These are phyloP conservation scores for Hylia prasina DNA, from an alignment of 2,113 vertebrate genomes.

Conservation along the genomic window DNA sequence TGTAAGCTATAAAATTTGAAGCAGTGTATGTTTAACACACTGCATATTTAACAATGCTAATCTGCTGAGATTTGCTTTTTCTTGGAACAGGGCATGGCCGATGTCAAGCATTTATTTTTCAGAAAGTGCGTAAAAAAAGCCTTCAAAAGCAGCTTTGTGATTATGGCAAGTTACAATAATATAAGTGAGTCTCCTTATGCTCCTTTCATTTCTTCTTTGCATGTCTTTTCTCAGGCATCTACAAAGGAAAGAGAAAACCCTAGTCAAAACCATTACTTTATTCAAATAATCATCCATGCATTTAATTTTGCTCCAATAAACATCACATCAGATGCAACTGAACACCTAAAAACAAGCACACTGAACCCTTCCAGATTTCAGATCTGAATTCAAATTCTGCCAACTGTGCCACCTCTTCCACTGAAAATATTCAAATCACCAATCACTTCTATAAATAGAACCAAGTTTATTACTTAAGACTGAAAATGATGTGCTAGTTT, in stretches of 20 bases:
- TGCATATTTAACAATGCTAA: constrained; percentile 32
- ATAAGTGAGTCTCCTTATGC: not conserved
- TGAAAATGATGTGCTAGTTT: not conserved
- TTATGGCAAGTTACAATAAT: constrained; percentile 19
- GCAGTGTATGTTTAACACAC: constrained; percentile 30
- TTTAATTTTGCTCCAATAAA: not conserved
- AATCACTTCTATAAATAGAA: not conserved
- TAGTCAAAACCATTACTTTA: not conserved
- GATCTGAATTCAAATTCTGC: not conserved
- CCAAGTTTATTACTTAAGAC: not conserved
- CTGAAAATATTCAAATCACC: not conserved
- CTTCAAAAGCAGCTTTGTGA: constrained; percentile 34
- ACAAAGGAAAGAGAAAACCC: constrained; percentile 54
- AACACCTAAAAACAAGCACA: not conserved
- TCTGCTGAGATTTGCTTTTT: constrained; percentile 56
- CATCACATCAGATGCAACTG: not conserved
- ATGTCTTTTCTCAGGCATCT: constrained; percentile 56
- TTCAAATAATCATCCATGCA: not conserved
- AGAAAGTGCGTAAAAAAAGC: constrained; percentile 3
- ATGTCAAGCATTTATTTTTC: constrained; percentile 17
- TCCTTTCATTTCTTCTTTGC: constrained; percentile 55
- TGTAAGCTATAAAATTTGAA: constrained; percentile 53
- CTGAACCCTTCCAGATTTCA: not conserved
- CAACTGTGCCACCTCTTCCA: not conserved
- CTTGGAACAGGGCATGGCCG: constrained; percentile 12